A percentile compares a stretch with the other conserved stretches of the same genome.
Conservation (phyloP, 1,140 invertebrate species). For the Anastrepha ludens region DNA sequence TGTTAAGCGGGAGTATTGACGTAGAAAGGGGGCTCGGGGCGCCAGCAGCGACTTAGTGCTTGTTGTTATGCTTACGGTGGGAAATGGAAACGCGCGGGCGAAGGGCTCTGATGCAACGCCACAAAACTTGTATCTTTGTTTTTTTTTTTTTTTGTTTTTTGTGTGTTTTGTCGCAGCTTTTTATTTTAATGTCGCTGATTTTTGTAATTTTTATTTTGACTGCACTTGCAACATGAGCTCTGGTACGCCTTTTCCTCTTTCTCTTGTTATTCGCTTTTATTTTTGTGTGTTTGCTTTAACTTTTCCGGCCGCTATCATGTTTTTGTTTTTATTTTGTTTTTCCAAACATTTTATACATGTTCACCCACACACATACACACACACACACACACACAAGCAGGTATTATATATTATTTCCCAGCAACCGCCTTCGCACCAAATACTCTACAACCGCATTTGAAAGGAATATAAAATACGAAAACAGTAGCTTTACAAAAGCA, state of each 20-base stretch:
- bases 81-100: too few species aligned
- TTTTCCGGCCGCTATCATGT: not conserved
- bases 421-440: not conserved
- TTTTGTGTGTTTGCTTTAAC: not conserved
- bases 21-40: too few species aligned
- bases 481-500: not conserved
- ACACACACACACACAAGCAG: not conserved
- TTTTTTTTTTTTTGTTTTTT: not conserved
- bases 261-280: not conserved
- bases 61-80: too few species aligned
- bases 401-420: not conserved
- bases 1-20: not conserved
- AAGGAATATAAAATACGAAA: constrained; percentile 25
- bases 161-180: not conserved
- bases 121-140: too few species aligned
- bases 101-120: too few species aligned
- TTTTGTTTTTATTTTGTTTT: constrained; percentile 5
- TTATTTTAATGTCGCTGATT: not conserved
- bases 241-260: not conserved
- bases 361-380: not conserved
- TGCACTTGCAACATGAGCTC: not conserved
- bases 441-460: not conserved
- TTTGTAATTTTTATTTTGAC: not conserved
- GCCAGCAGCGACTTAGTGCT: too few species aligned
- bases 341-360: not conserved